Evolutionary conservation across 2,113 vertebrate genomes (phyloP).

Genomic region (Emydura subglobosa): DNA sequence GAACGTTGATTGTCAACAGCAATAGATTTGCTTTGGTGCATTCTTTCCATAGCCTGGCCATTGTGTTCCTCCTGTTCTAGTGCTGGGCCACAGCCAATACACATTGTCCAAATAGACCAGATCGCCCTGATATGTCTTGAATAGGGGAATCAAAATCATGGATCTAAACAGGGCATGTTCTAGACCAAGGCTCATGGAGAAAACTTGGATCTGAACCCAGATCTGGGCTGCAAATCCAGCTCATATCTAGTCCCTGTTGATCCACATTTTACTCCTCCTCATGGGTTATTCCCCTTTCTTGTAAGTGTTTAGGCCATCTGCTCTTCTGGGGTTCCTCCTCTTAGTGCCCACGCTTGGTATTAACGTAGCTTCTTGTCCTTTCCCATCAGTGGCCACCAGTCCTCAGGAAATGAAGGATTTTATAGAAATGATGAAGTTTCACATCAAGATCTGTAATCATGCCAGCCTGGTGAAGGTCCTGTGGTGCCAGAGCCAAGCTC

Average conservation of each 20-base stretch:
- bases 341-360: neutral
- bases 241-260: neutral
- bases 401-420: conserved; percentile 67
- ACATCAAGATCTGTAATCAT: conserved; percentile 73
- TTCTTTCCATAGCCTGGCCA: too few relatives aligned
- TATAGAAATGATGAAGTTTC: conserved; percentile 72
- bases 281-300: neutral
- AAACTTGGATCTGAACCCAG: neutral
- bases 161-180: too few relatives aligned
- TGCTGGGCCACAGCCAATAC: too few relatives aligned
- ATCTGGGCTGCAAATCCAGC: neutral
- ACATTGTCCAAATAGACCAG: too few relatives aligned
- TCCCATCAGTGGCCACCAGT: conserved; percentile 51
- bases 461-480: conserved; percentile 77
- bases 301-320: neutral
- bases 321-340: neutral
- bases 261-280: neutral
- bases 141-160: too few relatives aligned
- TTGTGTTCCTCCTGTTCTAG: too few relatives aligned
- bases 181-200: neutral
- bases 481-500: conserved; percentile 68
- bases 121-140: too few relatives aligned
- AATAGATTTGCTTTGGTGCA: too few relatives aligned
- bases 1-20: too few relatives aligned
- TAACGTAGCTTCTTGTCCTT: neutral